These are phyloP conservation scores for Magallana angulata DNA, from an alignment of 1,140 invertebrate species.

Conservation along the genomic window DNA sequence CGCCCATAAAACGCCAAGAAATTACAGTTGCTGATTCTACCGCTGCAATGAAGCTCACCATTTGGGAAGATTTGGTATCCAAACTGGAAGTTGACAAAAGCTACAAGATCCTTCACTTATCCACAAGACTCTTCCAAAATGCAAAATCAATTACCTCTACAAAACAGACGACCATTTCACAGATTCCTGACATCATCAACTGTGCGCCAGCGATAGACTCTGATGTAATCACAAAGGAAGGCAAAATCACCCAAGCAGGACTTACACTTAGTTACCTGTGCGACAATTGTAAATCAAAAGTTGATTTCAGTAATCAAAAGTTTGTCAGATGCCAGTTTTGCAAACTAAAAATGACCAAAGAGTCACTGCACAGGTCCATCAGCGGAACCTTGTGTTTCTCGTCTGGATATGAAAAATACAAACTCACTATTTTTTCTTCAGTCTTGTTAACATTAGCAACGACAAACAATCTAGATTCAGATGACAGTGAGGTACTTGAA, in stretches of 20 bases:
- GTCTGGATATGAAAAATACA: not conserved
- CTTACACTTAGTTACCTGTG: not conserved
- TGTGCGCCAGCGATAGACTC: not conserved
- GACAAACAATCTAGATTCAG: slow-evolving; percentile 6
- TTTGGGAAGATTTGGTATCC: slow-evolving; percentile 4
- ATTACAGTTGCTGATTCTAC: slow-evolving; percentile 6
- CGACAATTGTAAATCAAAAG: slow-evolving; percentile 13
- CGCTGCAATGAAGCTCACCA: slow-evolving; percentile 1
- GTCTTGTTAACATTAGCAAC: slow-evolving; percentile 12
- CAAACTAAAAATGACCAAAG: slow-evolving; percentile 6
- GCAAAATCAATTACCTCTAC: not conserved
- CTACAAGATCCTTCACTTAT: slow-evolving; percentile 6
- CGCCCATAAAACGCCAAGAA: not conserved
- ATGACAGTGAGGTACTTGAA: slow-evolving; percentile 1
- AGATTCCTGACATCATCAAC: no score
- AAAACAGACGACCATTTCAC: no score
- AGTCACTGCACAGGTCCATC: not conserved
- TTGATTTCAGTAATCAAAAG: not conserved
- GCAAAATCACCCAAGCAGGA: not conserved
- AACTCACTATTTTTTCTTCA: slow-evolving; percentile 14
- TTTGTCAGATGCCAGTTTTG: slow-evolving; percentile 4
- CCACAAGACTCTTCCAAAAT: slow-evolving; percentile 5
- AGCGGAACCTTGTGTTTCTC: slow-evolving; percentile 2
- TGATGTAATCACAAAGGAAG: not conserved
- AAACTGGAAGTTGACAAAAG: not conserved